A percentile compares a stretch with the other conserved stretches of the same genome.
Evolutionary conservation across 1,140 invertebrate species (phyloP).

Genomic region (Drosophila seguyi): DNA sequence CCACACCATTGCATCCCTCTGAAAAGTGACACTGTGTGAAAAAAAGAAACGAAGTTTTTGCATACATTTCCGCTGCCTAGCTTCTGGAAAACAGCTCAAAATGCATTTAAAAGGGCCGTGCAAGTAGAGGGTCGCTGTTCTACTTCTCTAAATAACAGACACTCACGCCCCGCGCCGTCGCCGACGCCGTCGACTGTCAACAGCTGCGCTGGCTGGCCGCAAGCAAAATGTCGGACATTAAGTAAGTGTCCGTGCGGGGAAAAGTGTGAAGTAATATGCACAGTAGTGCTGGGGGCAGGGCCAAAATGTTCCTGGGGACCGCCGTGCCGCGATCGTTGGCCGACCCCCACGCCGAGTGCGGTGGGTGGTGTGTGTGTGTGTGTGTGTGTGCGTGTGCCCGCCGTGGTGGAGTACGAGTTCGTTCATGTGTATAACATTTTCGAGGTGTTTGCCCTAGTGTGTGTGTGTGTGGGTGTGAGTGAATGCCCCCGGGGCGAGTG

Average conservation of each 20-base stretch:
- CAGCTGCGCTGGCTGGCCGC: slow-evolving; percentile 65
- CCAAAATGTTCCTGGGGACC: neutral
- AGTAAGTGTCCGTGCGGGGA: slow-evolving; percentile 63
- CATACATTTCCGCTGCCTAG: slow-evolving; percentile 4
- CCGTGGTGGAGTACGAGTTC: slow-evolving; percentile 21
- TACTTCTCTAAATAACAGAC: slow-evolving; percentile 39
- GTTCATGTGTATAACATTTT: slow-evolving; percentile 53
- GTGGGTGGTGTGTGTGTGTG: neutral
- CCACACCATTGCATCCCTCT: slow-evolving; percentile 35
- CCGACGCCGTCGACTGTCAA: slow-evolving; percentile 65
- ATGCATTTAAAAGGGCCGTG: slow-evolving; percentile 16
- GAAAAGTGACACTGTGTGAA: slow-evolving; percentile 43
- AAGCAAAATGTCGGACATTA: slow-evolving; percentile 81
- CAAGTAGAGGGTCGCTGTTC: slow-evolving; percentile 23
- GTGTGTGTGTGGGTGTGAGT: slow-evolving; percentile 24
- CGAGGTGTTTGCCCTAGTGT: slow-evolving; percentile 35
- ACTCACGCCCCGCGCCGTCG: slow-evolving; percentile 45
- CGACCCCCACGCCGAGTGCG: neutral
- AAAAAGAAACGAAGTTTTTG: slow-evolving; percentile 30
- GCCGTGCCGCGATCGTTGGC: neutral
- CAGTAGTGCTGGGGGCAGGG: neutral
- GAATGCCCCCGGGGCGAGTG: slow-evolving; percentile 21
- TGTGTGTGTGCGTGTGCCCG: neutral
- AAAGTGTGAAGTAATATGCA: slow-evolving; percentile 19
- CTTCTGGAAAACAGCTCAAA: slow-evolving; percentile 9